Percentiles rank a stretch among this genome's conserved stretches.
Conservation (phyloP, 2,113 vertebrate genomes). For the rabbit (Oryctolagus cuniculus) region DNA sequence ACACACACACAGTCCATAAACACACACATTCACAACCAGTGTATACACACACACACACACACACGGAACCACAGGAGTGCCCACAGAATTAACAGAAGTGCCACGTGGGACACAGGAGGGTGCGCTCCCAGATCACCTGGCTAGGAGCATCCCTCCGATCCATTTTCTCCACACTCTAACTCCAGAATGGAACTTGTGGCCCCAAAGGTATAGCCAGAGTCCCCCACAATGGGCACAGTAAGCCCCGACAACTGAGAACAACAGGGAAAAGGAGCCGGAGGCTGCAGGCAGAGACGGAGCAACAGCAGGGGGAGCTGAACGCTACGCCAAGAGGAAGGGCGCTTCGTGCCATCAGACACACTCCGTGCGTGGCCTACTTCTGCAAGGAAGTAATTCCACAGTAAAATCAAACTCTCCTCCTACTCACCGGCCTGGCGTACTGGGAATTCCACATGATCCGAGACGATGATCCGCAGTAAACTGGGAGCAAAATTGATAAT, state of each 20-base stretch:
- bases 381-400: not conserved
- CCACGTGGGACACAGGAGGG: conserved; percentile 18
- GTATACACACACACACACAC: no score
- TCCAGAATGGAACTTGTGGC: not conserved
- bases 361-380: not conserved
- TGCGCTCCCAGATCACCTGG: not conserved
- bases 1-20: no score
- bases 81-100: not conserved
- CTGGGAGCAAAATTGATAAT: conserved; percentile 99
- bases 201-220: not conserved
- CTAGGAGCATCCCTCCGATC: not conserved
- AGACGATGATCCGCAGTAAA: conserved; percentile 97
- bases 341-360: conserved; percentile 24
- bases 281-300: not conserved
- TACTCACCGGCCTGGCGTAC: conserved; percentile 97
- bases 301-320: not conserved
- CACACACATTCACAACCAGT: no score
- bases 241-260: not conserved
- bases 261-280: not conserved
- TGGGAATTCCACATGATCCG: conserved; percentile 98
- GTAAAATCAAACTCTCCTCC: not conserved
- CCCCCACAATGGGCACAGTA: not conserved
- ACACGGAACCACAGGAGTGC: not conserved
- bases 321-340: not conserved
- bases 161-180: not conserved